Percentiles rank a stretch among this genome's conserved stretches.
Conservation (phyloP, 2,888 invertebrate species). For the Volucella zonaria region DNA sequence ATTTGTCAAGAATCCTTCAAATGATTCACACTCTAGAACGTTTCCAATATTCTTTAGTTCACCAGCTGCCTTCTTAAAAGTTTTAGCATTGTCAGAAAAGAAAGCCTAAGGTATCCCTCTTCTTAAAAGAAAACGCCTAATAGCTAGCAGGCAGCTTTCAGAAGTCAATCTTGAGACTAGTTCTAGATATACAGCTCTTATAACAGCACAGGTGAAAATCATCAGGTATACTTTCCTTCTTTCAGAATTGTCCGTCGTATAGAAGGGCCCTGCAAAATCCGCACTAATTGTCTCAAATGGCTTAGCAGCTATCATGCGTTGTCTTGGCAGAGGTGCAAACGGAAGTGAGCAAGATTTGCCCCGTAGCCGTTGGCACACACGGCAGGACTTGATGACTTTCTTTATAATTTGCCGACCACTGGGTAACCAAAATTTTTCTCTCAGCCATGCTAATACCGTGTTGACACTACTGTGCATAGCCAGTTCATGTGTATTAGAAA, state of each 20-base stretch:
- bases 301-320: constrained; percentile 1
- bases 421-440: no score
- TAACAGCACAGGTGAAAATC: constrained; percentile 46
- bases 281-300: constrained; percentile 46
- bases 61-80: neutral
- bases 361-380: no score
- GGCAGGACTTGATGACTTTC: no score
- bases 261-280: constrained; percentile 53
- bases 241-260: constrained; percentile 27
- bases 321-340: no score
- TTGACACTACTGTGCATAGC: constrained; percentile 52
- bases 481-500: constrained; percentile 45
- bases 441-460: constrained; percentile 5
- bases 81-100: constrained; percentile 1
- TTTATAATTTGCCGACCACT: no score
- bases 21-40: neutral
- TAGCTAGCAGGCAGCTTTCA: neutral
- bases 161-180: neutral
- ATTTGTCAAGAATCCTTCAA: neutral
- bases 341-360: no score
- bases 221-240: constrained; percentile 34
- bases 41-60: constrained; percentile 1
- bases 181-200: constrained; percentile 27
- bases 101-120: constrained; percentile 7
- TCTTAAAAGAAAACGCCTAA: constrained; percentile 13